phyloP scores from a whole-genome alignment of 92 coral and sea anemone genomes.

The Actinernus sp. region DNA sequence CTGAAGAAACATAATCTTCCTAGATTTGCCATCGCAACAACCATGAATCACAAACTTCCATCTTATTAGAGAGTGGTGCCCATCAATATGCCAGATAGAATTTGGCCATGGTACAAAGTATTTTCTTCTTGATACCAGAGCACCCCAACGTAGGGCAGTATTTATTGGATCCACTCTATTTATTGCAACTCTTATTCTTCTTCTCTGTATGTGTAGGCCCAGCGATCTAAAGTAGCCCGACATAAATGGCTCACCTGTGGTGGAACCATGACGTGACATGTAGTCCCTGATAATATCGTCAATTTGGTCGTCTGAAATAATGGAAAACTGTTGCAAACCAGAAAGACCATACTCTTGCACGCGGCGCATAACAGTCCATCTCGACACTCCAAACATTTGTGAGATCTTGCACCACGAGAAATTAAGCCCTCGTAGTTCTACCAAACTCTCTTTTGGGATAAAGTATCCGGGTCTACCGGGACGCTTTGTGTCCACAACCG shows the following conservation, averaged over 20 bases:
- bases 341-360: no score
- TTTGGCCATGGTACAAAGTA: conserved; percentile 82
- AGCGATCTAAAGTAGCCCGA: conserved; percentile 51
- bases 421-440: no score
- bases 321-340: no score
- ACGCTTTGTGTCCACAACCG: no score
- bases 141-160: conserved; percentile 81
- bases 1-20: conserved; percentile 61
- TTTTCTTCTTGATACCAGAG: conserved; percentile 60
- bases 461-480: no score
- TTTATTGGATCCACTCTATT: conserved; percentile 80
- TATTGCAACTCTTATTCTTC: conserved; percentile 60
- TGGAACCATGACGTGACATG: conserved; percentile 51
- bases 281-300: no score
- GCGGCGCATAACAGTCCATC: no score
- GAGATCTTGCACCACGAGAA: no score
- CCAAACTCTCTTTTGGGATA: no score
- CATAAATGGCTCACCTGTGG: conserved; percentile 59
- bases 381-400: no score
- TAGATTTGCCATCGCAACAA: conserved; percentile 72
- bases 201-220: conserved; percentile 51
- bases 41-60: conserved; percentile 85
- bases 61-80: conserved; percentile 77
- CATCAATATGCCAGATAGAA: conserved; percentile 80
- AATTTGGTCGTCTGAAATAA: no score